These are phyloP conservation scores for Xyliphius kryptos DNA, from an alignment of 2,113 vertebrate species.

Conservation along the genomic window DNA sequence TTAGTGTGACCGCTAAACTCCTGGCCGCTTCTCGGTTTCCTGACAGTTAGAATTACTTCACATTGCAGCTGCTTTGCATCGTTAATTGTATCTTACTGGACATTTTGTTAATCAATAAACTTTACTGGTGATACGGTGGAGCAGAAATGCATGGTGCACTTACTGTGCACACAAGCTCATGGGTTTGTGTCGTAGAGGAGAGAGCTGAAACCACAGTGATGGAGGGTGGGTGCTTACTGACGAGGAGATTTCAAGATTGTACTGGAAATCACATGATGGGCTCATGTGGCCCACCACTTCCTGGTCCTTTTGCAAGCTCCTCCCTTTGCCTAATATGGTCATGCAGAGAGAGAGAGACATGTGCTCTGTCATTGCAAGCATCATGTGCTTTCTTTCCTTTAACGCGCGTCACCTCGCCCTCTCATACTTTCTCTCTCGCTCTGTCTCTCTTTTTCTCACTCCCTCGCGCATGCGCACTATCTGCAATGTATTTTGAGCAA, in stretches of 20 bases:
- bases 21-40: not conserved
- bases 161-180: not conserved
- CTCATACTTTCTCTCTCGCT: not conserved
- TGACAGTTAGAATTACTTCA: conserved; percentile 23
- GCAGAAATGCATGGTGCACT: conserved; percentile 3
- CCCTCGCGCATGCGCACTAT: conserved; percentile 6
- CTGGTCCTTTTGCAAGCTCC: conserved; percentile 23
- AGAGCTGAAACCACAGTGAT: conserved; percentile 17
- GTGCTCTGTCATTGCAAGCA: conserved; percentile 29
- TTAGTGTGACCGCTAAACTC: not conserved
- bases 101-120: conserved; percentile 29
- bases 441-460: not conserved
- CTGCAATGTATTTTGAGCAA: conserved; percentile 15
- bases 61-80: conserved; percentile 6
- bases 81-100: not conserved
- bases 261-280: conserved; percentile 38
- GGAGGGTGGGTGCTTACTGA: conserved; percentile 3
- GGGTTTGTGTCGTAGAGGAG: not conserved
- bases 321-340: conserved; percentile 38
- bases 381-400: conserved; percentile 22
- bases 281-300: conserved; percentile 37
- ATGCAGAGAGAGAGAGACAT: conserved; percentile 24
- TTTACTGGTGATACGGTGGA: conserved; percentile 23
- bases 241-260: conserved; percentile 27
- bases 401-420: not conserved